These are phyloP conservation scores for Allolobophora icterica DNA, from an alignment of 2,888 invertebrate species.

Conservation along the genomic window DNA sequence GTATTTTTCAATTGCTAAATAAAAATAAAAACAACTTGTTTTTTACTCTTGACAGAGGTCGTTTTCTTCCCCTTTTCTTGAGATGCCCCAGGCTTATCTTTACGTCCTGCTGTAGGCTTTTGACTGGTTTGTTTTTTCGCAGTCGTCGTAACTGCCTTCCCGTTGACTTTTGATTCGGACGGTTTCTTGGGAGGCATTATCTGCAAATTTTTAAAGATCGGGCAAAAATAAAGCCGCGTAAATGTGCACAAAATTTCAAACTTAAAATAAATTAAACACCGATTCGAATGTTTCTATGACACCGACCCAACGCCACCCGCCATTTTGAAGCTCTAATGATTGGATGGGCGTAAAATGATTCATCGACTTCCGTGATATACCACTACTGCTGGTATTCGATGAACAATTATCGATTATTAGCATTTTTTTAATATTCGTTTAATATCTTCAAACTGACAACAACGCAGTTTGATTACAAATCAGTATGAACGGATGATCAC, in stretches of 20 bases:
- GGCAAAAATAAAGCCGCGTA: background rate
- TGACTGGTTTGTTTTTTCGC: background rate
- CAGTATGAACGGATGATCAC: too few species aligned
- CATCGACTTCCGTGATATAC: background rate
- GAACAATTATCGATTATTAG: background rate
- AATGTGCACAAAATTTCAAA: background rate
- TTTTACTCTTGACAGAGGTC: background rate
- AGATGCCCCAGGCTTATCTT: background rate
- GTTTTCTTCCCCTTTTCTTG: background rate
- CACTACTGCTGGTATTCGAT: background rate
- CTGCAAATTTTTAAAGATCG: background rate
- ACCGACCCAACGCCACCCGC: background rate
- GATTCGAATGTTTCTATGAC: conserved; percentile 17
- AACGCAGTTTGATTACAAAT: too few species aligned
- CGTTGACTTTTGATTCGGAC: background rate
- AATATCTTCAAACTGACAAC: too few species aligned
- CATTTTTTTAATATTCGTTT: too few species aligned
- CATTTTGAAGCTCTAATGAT: background rate
- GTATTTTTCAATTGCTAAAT: background rate
- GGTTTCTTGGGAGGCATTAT: conserved; percentile 5
- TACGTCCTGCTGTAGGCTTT: background rate
- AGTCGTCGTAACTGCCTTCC: background rate
- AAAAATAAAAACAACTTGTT: background rate
- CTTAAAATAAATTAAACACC: background rate
- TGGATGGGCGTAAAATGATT: background rate